Conservation (phyloP, 2,888 invertebrate genomes). For the Holacanthella duospinosa region DNA sequence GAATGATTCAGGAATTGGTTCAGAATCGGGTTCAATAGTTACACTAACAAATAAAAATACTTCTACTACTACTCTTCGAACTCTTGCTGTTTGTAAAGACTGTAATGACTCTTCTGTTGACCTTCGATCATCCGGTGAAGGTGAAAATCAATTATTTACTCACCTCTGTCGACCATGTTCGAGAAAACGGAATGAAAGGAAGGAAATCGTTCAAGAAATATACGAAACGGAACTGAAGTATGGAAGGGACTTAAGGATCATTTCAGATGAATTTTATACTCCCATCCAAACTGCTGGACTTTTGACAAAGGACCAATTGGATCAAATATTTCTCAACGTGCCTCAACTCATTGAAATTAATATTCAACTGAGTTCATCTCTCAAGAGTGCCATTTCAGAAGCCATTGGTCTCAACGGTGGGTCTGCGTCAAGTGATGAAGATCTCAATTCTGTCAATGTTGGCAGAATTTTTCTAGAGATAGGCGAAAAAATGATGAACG, state of each 20-base stretch:
- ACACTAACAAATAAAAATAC: constrained; percentile 9
- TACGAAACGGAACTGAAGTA: constrained; percentile 94
- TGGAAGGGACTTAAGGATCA: constrained; percentile 80
- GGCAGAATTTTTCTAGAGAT: constrained; percentile 75
- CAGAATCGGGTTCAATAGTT: constrained; percentile 55
- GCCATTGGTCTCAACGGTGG: constrained; percentile 45
- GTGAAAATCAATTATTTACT: background rate
- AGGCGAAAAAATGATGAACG: constrained; percentile 82
- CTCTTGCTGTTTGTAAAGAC: constrained; percentile 14
- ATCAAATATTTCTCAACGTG: constrained; percentile 84
- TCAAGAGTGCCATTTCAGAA: constrained; percentile 75
- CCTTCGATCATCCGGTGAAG: constrained; percentile 1
- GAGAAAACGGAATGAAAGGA: constrained; percentile 76
- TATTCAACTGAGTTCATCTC: constrained; percentile 53
- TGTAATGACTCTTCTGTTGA: constrained; percentile 30
- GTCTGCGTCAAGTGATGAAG: constrained; percentile 49
- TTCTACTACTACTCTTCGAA: background rate
- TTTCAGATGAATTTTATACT: constrained; percentile 82
- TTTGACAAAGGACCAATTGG: constrained; percentile 78
- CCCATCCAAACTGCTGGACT: constrained; percentile 88
- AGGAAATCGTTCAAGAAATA: constrained; percentile 88
- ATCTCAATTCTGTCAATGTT: constrained; percentile 76
- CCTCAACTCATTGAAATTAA: constrained; percentile 84
- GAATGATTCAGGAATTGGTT: constrained; percentile 85
- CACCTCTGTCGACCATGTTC: constrained; percentile 67